A percentile compares a stretch with the other conserved stretches of the same genome.
Evolutionary conservation across 2,888 invertebrate genomes (phyloP).

Genomic region (Nudaria mundana): DNA sequence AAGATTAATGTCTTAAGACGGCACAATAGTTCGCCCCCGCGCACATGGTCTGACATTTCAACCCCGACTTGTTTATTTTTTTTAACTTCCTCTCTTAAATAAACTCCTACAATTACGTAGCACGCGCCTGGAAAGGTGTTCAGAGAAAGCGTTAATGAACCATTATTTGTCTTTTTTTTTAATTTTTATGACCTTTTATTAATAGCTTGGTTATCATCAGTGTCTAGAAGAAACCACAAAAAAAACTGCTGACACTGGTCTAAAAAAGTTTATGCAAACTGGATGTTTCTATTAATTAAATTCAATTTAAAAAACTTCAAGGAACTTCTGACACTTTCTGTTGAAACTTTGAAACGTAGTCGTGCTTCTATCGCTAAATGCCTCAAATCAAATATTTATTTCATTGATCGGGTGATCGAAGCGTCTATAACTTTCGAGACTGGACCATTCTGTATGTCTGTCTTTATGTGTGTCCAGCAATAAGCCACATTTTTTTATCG

Average conservation of each 20-base stretch:
- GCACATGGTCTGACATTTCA: slow-evolving; percentile 71
- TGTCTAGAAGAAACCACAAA: slow-evolving; percentile 9
- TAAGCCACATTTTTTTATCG: too few species aligned
- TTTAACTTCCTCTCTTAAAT: slow-evolving; percentile 66
- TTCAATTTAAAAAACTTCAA: too few species aligned
- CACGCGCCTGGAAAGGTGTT: slow-evolving; percentile 74
- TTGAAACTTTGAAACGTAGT: too few species aligned
- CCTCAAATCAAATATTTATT: too few species aligned
- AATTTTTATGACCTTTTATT: slow-evolving; percentile 24
- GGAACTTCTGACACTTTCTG: too few species aligned
- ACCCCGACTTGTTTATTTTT: slow-evolving; percentile 57
- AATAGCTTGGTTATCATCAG: slow-evolving; percentile 14
- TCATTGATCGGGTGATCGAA: too few species aligned
- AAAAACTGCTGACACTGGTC: not conserved
- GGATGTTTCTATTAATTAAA: too few species aligned
- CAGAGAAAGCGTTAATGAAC: slow-evolving; percentile 69
- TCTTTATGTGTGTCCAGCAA: too few species aligned
- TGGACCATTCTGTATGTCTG: too few species aligned
- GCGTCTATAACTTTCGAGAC: too few species aligned
- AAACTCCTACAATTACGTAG: slow-evolving; percentile 55
- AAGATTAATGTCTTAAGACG: slow-evolving; percentile 72
- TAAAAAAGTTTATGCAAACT: not conserved
- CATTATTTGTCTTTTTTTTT: slow-evolving; percentile 40
- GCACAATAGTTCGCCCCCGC: slow-evolving; percentile 65
- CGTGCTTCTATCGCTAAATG: too few species aligned